phyloP scores from a whole-genome alignment of 2,888 invertebrate genomes.

The Mesorhabditis spiculigera region DNA sequence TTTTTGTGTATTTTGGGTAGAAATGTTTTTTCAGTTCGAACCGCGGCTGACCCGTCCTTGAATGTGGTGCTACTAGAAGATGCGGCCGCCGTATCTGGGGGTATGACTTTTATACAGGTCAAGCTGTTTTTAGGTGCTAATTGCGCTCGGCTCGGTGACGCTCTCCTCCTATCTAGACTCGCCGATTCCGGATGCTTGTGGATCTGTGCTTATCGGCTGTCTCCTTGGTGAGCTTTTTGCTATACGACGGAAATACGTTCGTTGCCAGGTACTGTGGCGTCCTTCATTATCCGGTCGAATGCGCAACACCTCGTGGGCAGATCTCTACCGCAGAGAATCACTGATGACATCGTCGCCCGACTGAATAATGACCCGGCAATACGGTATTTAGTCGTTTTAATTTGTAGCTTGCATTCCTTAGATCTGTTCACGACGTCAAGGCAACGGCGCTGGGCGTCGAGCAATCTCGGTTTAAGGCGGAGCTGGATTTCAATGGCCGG shows the following conservation, averaged over 20 bases:
- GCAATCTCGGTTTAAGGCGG: constrained; percentile 85
- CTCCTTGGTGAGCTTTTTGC: constrained; percentile 45
- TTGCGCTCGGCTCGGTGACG: constrained; percentile 49
- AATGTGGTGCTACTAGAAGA: constrained; percentile 96
- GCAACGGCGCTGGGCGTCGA: constrained; percentile 94
- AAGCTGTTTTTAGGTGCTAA: constrained; percentile 63
- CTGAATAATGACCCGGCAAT: constrained; percentile 85
- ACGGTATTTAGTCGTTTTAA: constrained; percentile 21
- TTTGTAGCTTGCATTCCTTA: constrained; percentile 48
- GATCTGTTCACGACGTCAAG: constrained; percentile 93
- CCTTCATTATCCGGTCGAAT: constrained; percentile 92
- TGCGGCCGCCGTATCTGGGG: constrained; percentile 87
- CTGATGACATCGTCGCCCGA: constrained; percentile 65
- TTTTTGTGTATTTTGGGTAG: neutral
- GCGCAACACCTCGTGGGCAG: constrained; percentile 78
- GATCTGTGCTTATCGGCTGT: constrained; percentile 75
- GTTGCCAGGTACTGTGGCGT: constrained; percentile 60
- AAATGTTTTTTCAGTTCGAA: constrained; percentile 68
- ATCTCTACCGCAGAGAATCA: constrained; percentile 49
- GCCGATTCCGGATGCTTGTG: constrained; percentile 81
- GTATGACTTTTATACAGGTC: constrained; percentile 59
- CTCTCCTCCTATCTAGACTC: constrained; percentile 69
- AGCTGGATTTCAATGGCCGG: constrained; percentile 94
- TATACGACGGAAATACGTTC: neutral
- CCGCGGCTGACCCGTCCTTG: constrained; percentile 90